These are phyloP conservation scores for Cephonodes hylas DNA, from an alignment of 2,888 invertebrate species.

Conservation along the genomic window DNA sequence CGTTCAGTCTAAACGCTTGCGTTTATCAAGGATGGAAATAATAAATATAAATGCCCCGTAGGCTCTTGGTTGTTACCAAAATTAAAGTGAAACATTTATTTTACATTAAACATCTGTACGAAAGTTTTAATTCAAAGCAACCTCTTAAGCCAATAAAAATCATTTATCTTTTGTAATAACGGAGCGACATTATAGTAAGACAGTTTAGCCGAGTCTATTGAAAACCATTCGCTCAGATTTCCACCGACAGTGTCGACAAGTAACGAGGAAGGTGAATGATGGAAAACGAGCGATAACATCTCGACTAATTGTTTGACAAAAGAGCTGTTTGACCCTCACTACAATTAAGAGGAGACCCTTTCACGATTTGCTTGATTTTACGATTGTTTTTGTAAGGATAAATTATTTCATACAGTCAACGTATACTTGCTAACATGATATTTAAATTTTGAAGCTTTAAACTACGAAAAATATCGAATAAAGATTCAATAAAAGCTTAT, in stretches of 20 bases:
- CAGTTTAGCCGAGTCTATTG: neutral
- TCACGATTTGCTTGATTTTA: conserved; percentile 37
- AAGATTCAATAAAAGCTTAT: no score
- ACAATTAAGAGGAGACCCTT: conserved; percentile 33
- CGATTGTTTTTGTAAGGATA: conserved; percentile 30
- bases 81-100: neutral
- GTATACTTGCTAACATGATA: neutral
- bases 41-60: neutral
- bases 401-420: neutral
- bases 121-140: neutral
- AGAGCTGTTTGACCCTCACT: conserved; percentile 46
- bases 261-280: conserved; percentile 33
- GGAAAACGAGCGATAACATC: conserved; percentile 50
- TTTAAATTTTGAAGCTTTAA: no score
- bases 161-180: neutral
- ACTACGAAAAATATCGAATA: no score
- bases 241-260: conserved; percentile 23
- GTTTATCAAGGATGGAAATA: conserved; percentile 22
- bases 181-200: neutral
- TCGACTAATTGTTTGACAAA: conserved; percentile 62
- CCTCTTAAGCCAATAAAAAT: neutral
- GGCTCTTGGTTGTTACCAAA: neutral
- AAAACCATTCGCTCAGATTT: neutral
- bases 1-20: conserved; percentile 22
- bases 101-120: no score